A percentile compares a stretch with the other conserved stretches of the same genome.
These are phyloP conservation scores for Oryzias curvinotus DNA, from an alignment of 2,113 vertebrate species.

Conservation along the genomic window DNA sequence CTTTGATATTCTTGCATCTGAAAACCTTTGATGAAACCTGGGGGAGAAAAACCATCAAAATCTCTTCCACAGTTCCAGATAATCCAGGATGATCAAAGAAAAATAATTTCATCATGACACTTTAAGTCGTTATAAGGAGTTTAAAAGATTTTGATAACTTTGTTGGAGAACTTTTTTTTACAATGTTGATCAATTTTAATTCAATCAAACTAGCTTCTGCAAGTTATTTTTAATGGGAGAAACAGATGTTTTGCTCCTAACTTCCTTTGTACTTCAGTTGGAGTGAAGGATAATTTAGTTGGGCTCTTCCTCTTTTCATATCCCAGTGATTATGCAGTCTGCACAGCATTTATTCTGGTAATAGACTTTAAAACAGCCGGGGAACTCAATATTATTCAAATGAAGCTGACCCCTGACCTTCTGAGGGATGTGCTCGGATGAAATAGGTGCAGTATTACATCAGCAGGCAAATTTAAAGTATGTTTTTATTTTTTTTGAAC, in stretches of 20 bases:
- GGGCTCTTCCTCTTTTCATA: background rate
- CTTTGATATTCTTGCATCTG: slow-evolving; percentile 7
- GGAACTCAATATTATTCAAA: slow-evolving; percentile 2
- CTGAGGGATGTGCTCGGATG: background rate
- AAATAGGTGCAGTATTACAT: slow-evolving; percentile 13
- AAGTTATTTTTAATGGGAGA: background rate
- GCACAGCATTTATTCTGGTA: slow-evolving; percentile 8
- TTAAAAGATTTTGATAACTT: slow-evolving; percentile 16
- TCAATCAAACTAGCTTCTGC: too few species aligned
- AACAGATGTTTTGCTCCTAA: background rate
- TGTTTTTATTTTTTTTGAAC: too few species aligned
- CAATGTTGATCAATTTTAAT: too few species aligned
- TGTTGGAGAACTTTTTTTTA: background rate
- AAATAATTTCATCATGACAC: slow-evolving; percentile 26
- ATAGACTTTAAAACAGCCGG: background rate
- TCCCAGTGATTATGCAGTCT: background rate
- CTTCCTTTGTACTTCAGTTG: background rate
- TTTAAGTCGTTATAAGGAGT: slow-evolving; percentile 35
- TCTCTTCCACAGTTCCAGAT: slow-evolving; percentile 22
- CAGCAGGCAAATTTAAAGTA: slow-evolving; percentile 2
- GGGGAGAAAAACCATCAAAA: slow-evolving; percentile 35
- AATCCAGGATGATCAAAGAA: slow-evolving; percentile 16
- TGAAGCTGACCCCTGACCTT: slow-evolving; percentile 11
- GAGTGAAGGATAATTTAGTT: background rate
- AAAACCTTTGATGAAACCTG: slow-evolving; percentile 33